phyloP scores from a whole-genome alignment of 1,140 invertebrate genomes.

The Drosophila parabipectinata region DNA sequence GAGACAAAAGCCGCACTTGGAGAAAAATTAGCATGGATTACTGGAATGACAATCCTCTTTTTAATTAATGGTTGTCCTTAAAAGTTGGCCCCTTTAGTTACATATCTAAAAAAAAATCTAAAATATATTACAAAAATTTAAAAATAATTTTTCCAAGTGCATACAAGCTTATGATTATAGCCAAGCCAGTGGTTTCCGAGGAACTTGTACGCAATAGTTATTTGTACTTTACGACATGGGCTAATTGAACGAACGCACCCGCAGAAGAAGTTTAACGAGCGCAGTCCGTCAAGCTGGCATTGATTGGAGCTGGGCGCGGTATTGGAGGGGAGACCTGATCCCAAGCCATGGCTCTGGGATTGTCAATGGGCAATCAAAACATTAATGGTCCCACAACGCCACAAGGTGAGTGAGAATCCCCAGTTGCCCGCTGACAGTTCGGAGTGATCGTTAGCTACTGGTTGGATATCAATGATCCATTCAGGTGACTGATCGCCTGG shows the following conservation, averaged over 20 bases:
- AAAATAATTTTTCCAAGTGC: neutral
- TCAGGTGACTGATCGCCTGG: slow-evolving; percentile 17
- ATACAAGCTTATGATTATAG: slow-evolving; percentile 28
- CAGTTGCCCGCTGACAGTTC: slow-evolving; percentile 39
- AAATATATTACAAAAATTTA: neutral
- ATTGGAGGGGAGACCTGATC: slow-evolving; percentile 19
- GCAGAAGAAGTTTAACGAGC: slow-evolving; percentile 68
- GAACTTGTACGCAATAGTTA: slow-evolving; percentile 72
- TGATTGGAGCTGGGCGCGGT: slow-evolving; percentile 46
- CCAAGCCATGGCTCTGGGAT: slow-evolving; percentile 35
- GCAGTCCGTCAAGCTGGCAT: slow-evolving; percentile 41
- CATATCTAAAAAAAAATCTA: too few species aligned
- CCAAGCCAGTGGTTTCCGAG: slow-evolving; percentile 22
- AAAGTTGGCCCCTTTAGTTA: too few species aligned
- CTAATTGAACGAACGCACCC: slow-evolving; percentile 67
- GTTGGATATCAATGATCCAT: slow-evolving; percentile 33
- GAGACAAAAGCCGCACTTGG: slow-evolving; percentile 49
- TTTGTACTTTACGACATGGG: slow-evolving; percentile 80
- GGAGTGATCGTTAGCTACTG: slow-evolving; percentile 14
- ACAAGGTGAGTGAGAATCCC: slow-evolving; percentile 45
- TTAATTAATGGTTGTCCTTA: neutral
- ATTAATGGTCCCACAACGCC: slow-evolving; percentile 33
- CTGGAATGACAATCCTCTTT: too few species aligned
- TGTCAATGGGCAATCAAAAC: slow-evolving; percentile 52
- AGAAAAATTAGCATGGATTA: neutral